Evolutionary conservation across 2,888 invertebrate genomes (phyloP), one percentile per base, ranked within the genome.

Genomic region (Eristalinus sepulchralis): DNA sequence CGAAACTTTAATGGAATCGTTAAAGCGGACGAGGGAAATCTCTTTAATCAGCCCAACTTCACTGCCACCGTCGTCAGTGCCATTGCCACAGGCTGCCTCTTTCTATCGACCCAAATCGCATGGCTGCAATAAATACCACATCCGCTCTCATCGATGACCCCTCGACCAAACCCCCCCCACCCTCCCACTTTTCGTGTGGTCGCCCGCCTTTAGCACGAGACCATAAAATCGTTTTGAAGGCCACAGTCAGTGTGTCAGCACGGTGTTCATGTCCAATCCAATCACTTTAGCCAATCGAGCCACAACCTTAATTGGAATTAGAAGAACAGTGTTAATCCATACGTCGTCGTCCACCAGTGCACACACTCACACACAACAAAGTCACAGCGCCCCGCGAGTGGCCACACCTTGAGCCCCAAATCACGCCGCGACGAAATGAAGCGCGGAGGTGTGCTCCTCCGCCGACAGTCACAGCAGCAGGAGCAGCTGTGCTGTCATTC

Each of bases 201-300:
- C 78, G 20, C 64, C 77, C 33, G n/a, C 5, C 27, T 64, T 73
- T 39, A 73, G 75, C 67, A 39, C 59, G 31, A 71, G 77, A 53
- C 78, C 53, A 76, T 66, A 75, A 82, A 84, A 81, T 60, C 59
- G 27, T 57, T 73, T 71, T 83, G 86, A 86, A 82, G 86, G 82
- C 82, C 86, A 86, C 83, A 85, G 85, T 85, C 85, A 85, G 77
- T 85, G 73, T 85, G 85, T 85, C 85, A 85, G 82, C 80, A 17
- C 31, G 13, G 59, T 59, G 59, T 59, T 76, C 47, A 27, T 39
- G 53, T 59, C 75, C 59, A 75, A 79, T 59, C 75, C 86, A 86
- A 86, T 86, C 86, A 86, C 86, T 83, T 85, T 86, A 67, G 36
- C 81, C 67, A 79, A 83, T 79, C 68, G 73, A 53, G 70, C 59